Evolutionary conservation across 2,113 vertebrate genomes (phyloP), one percentile per base, ranked within the genome.

Genomic region (Thunnus thynnus): DNA sequence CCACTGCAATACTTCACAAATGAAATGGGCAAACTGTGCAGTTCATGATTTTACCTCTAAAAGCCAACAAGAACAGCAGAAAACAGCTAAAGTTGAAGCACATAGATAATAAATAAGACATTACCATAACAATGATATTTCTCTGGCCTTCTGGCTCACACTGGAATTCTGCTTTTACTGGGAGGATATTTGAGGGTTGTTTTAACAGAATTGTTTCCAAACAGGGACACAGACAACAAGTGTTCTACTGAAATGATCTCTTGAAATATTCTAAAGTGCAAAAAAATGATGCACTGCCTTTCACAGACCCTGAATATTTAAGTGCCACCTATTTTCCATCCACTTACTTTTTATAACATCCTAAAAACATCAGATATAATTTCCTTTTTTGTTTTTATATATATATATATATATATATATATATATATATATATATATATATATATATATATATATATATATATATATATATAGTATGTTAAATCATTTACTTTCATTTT

Each of bases 81-180:
- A 60, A 71, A 67, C 78, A 25, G 54, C 58, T 48, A 12, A 51
- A 79, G 48, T 68, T 55, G 17, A 58, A 57, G 68, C 47, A 62
- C 46, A 71, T 47, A 22, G 69, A 74, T n/a, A 71, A 70, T 57
- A 83, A 80, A 86, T 57, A 85, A 80, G 44, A 50, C 67, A 62
- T 77, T 60, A 70, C 27, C 7, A 71, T 46, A 30, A 47, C 65
- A 48, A 82, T 20, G 64, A 73, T 20, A 71, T 78, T n/a, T 68
- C 22, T 68, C 20, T 70, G 60, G 57, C 3, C 67, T 30, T 44
- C 51, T 62, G 63, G 12, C 75, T 64, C 52, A 48, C 55, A 52
- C 71, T 58, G 81, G 76, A 54, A 82, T 44, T 63, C 52, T 58
- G 62, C 51, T 51, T 67, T 72, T 52, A 80, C n/a, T 61, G 36